Evolutionary conservation across 2,888 invertebrate species (phyloP), one percentile per base, ranked within the genome.

Genomic region (Crossocerus cetratus): DNA sequence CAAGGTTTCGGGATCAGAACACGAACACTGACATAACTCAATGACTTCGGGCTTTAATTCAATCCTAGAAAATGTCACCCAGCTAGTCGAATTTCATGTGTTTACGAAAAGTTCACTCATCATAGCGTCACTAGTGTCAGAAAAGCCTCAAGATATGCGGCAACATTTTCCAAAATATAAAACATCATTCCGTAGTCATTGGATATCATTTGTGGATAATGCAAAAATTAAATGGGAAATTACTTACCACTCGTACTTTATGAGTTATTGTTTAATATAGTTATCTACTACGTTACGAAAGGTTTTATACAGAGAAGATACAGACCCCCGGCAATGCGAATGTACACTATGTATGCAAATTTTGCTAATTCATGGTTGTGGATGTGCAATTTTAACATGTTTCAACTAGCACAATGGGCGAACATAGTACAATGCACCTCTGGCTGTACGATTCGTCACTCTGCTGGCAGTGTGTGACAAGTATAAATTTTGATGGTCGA

Each of bases 221-320:
- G 65, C 62, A 21, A 59, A 59, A 71, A 73, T 72, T 55, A 54
- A 66, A 32, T 62, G 64, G 66, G 44, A 60, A 58, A 57, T 72
- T 79, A 81, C 81, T 81, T 81, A 81, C 81, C 81, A 72, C 18
- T 67, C 69, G 69, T 73, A 71, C 23, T 70, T 73, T 74, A 58
- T 64, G 67, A 66, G 67, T 59, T 59, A 49, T 49, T 79, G 70
- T 66, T 72, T 54, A 56, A 72, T 59, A 21, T 80, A 78, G 65
- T 45, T 62, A 56, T 58, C 67, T 60, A 70, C 64, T 77, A 71
- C 55, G 42, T 60, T 66, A 58, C 55, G 61, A 69, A 61, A 71
- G 18, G 71, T 45, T 68, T 76, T 81, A 84, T 87, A 88, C 88
- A 88, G 88, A 88, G 88, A 88, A 88, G 88, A 88, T 86, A 80